A percentile compares a stretch with the other conserved stretches of the same genome.
Evolutionary conservation across 23 tunicate genomes (phyloP).

Genomic region (Trididemnum clinides): DNA sequence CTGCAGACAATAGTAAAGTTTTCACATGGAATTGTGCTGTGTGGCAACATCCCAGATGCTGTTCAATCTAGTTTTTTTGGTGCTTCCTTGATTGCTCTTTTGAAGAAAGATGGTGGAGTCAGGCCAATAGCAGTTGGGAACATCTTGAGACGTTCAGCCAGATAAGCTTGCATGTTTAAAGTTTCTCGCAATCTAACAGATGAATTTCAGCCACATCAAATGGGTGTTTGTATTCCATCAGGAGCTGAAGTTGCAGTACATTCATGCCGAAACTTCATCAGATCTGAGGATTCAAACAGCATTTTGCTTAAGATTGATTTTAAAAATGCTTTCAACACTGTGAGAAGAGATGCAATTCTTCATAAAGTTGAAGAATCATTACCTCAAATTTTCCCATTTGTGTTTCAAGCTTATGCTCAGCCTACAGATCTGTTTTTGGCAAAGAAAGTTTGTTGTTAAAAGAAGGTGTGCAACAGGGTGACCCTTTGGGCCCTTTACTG

Average conservation of each 20-base stretch:
- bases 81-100: conserved; percentile 2
- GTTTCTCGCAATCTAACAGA: not conserved
- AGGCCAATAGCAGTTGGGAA: not conserved
- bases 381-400: not conserved
- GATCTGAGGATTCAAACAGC: not conserved
- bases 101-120: not conserved
- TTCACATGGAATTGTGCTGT: not conserved
- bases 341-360: not conserved
- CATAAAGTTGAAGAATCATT: not conserved
- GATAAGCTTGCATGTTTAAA: not conserved
- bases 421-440: not conserved
- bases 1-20: conserved; percentile 8
- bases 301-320: not conserved
- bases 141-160: not conserved
- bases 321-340: not conserved
- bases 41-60: not conserved
- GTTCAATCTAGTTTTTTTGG: not conserved
- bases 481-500: not conserved
- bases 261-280: not conserved
- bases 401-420: no score
- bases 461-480: conserved; percentile 13
- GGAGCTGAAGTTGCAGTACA: not conserved
- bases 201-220: not conserved
- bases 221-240: not conserved
- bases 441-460: not conserved